A percentile compares a stretch with the other conserved stretches of the same genome.
Conservation (phyloP, 1,140 invertebrate genomes). For the Tenebrio molitor region DNA sequence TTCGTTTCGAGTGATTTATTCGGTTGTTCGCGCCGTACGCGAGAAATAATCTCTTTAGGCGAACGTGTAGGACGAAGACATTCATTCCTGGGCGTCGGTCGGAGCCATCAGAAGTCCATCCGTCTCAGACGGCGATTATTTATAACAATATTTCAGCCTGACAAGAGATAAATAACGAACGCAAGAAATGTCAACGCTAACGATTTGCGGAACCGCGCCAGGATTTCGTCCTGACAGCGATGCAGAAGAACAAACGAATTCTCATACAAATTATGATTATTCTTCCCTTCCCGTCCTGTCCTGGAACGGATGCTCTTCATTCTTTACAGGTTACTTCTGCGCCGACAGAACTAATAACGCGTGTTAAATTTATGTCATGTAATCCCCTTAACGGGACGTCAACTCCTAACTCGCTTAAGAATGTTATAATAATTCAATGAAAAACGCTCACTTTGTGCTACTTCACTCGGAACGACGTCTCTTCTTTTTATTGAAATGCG, state of each 20-base stretch:
- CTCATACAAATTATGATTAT: slow-evolving; percentile 40
- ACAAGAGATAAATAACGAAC: slow-evolving; percentile 32
- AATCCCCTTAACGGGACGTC: slow-evolving; percentile 47
- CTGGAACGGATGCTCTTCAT: slow-evolving; percentile 40
- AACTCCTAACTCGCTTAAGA: slow-evolving; percentile 45
- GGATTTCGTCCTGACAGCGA: slow-evolving; percentile 25
- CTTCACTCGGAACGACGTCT: neutral
- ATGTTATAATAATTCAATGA: slow-evolving; percentile 48
- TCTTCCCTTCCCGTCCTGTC: slow-evolving; percentile 37
- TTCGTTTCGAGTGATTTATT: slow-evolving; percentile 14
- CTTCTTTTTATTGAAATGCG: slow-evolving; percentile 7
- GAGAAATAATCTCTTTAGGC: slow-evolving; percentile 19
- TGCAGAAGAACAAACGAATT: slow-evolving; percentile 30
- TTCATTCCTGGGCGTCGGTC: neutral
- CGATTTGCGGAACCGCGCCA: slow-evolving; percentile 44
- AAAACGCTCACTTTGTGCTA: slow-evolving; percentile 37
- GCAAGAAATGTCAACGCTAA: slow-evolving; percentile 39
- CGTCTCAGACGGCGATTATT: slow-evolving; percentile 28
- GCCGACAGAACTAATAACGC: slow-evolving; percentile 49
- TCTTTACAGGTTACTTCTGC: slow-evolving; percentile 47
- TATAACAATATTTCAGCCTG: slow-evolving; percentile 44
- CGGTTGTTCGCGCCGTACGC: neutral
- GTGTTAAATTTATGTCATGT: slow-evolving; percentile 49
- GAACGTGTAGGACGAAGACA: neutral
- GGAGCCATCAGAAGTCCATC: slow-evolving; percentile 22